phyloP scores from a whole-genome alignment of 2,113 vertebrate species.

The Amblyornis subalaris region DNA sequence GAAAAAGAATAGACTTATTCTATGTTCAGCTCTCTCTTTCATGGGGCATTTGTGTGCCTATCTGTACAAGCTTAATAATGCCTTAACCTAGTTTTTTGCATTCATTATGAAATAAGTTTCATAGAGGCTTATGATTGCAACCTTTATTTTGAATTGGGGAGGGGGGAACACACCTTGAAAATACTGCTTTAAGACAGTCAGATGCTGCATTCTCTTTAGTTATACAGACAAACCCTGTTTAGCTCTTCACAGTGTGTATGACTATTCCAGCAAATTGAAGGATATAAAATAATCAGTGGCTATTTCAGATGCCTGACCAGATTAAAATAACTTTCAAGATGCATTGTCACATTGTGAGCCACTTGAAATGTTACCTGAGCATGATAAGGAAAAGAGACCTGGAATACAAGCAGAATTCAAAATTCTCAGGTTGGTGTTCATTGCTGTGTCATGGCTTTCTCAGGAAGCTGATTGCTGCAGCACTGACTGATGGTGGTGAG shows the following conservation, averaged over 20 bases:
- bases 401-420: neutral
- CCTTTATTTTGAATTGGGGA: neutral
- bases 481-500: neutral
- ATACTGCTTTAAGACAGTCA: neutral
- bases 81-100: constrained; percentile 12
- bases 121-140: neutral
- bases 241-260: neutral
- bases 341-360: neutral
- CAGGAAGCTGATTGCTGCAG: neutral
- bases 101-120: neutral
- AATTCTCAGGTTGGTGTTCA: neutral
- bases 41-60: neutral
- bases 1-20: neutral
- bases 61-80: neutral
- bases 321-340: neutral
- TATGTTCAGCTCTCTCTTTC: neutral
- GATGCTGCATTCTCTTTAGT: neutral
- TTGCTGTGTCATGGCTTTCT: neutral
- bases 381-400: neutral
- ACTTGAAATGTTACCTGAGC: neutral
- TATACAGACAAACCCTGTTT: neutral
- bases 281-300: neutral
- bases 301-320: neutral
- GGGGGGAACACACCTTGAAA: neutral
- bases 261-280: neutral